phyloP scores from a whole-genome alignment of 2,888 invertebrate genomes.

The Ariolimax columbianus region DNA sequence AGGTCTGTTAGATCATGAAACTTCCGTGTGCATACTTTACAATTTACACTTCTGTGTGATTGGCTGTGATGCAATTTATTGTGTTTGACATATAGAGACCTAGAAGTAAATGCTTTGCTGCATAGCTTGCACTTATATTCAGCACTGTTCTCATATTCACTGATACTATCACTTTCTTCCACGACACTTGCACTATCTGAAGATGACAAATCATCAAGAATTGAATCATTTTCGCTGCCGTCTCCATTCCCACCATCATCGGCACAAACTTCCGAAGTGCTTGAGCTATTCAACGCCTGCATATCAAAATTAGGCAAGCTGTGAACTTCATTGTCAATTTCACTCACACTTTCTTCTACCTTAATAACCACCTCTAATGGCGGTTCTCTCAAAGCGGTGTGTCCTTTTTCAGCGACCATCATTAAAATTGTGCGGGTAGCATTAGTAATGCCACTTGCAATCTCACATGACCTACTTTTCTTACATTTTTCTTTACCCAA shows the following conservation, averaged over 20 bases:
- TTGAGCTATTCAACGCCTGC: no score
- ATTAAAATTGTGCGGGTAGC: background rate
- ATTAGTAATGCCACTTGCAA: background rate
- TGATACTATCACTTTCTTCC: conserved; percentile 10
- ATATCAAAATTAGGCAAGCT: no score
- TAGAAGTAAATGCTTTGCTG: background rate
- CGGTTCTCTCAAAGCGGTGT: background rate
- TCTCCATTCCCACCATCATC: background rate
- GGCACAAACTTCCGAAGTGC: background rate
- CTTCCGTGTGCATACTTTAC: conserved; percentile 41
- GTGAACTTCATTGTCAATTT: background rate
- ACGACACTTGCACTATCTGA: conserved; percentile 17
- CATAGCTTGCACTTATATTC: conserved; percentile 41
- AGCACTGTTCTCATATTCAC: conserved; percentile 16
- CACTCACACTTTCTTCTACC: background rate
- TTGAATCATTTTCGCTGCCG: background rate
- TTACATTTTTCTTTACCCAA: background rate
- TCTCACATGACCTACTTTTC: conserved; percentile 1
- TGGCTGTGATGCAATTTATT: background rate
- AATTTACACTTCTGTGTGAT: background rate
- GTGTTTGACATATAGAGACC: background rate
- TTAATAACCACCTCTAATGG: background rate
- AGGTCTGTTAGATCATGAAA: conserved; percentile 17
- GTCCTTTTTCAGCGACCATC: background rate
- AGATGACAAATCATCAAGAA: background rate